Percentiles rank a stretch among this genome's conserved stretches.
phyloP scores from a whole-genome alignment of 2,797 vertebrate species.

The Australoheros facetus region DNA sequence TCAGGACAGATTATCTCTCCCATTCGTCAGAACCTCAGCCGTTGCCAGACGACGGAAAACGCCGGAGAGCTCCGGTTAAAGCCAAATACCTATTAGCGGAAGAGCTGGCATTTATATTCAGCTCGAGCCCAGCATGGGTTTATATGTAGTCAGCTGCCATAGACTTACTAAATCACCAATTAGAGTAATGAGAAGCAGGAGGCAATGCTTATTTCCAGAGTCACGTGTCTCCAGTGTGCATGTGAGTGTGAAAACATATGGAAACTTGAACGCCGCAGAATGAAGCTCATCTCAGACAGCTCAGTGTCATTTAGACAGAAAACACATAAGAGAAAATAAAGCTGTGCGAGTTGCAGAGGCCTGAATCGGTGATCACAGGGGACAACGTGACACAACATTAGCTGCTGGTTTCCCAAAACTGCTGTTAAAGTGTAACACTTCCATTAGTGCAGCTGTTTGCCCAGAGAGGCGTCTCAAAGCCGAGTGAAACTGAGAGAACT shows the following conservation, averaged over 20 bases:
- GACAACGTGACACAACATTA: slow-evolving; percentile 3
- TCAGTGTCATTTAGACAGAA: neutral
- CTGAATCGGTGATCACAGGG: neutral
- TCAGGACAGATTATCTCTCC: slow-evolving; percentile 30
- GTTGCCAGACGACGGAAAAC: slow-evolving; percentile 42
- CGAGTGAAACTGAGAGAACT: neutral
- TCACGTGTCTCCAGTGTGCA: slow-evolving; percentile 33
- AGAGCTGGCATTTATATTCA: slow-evolving; percentile 39
- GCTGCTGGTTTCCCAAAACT: slow-evolving; percentile 23
- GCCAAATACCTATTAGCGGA: slow-evolving; percentile 36
- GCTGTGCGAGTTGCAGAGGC: neutral
- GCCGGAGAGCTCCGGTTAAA: slow-evolving; percentile 21
- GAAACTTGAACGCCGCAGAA: slow-evolving; percentile 26
- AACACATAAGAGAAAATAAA: neutral
- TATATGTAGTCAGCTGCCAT: slow-evolving; percentile 47
- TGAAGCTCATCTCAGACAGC: neutral
- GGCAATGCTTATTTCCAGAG: slow-evolving; percentile 30
- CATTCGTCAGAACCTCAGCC: slow-evolving; percentile 2
- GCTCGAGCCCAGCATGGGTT: slow-evolving; percentile 32
- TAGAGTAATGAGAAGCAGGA: slow-evolving; percentile 62
- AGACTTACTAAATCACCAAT: slow-evolving; percentile 51
- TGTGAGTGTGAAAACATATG: slow-evolving; percentile 48
- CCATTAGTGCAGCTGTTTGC: neutral
- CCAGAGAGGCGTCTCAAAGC: neutral
- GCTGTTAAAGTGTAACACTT: slow-evolving; percentile 10